Evolutionary conservation across 2,888 invertebrate species (phyloP), one percentile per base, ranked within the genome.

Genomic region (Tanypteryx hageni): DNA sequence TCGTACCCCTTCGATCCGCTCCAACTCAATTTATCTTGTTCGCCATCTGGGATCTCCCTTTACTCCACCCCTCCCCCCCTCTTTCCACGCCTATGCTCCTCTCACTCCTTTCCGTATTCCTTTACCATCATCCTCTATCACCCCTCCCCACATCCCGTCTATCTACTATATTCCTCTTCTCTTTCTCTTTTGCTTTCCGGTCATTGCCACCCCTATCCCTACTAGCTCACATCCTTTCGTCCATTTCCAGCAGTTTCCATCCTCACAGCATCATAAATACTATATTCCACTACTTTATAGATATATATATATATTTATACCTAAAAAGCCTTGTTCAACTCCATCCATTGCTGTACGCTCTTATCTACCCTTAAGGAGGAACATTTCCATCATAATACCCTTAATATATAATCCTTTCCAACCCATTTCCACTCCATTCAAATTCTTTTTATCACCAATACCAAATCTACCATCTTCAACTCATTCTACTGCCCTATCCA

Each of bases 21-120:
- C 89, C 89, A 89, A 89, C 89, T 89, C 89, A 89, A 89, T 89
- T 89, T 89, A 89, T 89, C 89, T 89, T 89, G 89, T 89, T 89
- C 89, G 89, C 89, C 89, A 89, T 89, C 89, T 89, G 89, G 61
- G 61, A 89, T 89, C 89, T 68, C 89, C 89, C 31, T 64, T 89
- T 64, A 44, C 61, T 59, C 64, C 89, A 18, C 86, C 61, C 86
- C 83, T 7, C 10, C 57, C 57, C 44, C 83, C 57, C 44, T 18
- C 27, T 16, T 57, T 56, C 83, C 83, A 1, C 44, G 44, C 83
- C 83, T 13, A n/a, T n/a, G 44, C 14, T 44, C 83, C 57, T 10
- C 31, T 11, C 31, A n/a, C 44, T 8, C 31, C 11, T 13, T 31
- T 13, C 16, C 82, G 8, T 11, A n/a, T 27, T 82, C 8, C 14